A percentile compares a stretch with the other conserved stretches of the same genome.
Conservation (phyloP, 1,140 invertebrate species). For the Proales similis region DNA sequence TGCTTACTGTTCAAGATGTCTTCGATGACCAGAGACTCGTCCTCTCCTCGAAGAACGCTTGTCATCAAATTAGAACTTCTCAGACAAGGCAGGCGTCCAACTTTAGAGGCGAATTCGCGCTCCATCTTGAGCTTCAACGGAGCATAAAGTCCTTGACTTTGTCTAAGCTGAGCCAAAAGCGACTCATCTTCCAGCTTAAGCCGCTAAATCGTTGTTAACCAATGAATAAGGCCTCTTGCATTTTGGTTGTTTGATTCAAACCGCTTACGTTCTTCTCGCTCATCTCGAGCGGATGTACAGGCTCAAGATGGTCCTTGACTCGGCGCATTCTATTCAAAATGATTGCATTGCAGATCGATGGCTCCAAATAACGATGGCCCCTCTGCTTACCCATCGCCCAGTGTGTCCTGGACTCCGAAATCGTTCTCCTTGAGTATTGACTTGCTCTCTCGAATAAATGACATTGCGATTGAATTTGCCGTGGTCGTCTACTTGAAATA, state of each 20-base stretch:
- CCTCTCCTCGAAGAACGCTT: slow-evolving; percentile 12
- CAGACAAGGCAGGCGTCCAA: slow-evolving; percentile 18
- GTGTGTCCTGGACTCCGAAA: slow-evolving; percentile 29
- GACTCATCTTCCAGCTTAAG: slow-evolving; percentile 5
- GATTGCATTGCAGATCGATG: background rate
- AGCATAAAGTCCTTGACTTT: slow-evolving; percentile 9
- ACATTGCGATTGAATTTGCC: no score
- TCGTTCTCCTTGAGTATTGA: slow-evolving; percentile 14
- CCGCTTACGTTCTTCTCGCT: slow-evolving; percentile 24
- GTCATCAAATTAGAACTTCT: slow-evolving; percentile 27
- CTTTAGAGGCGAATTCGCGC: slow-evolving; percentile 9
- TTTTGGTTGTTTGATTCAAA: no score
- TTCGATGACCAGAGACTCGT: slow-evolving; percentile 24
- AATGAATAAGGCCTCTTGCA: no score
- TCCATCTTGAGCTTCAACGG: slow-evolving; percentile 31
- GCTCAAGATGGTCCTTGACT: background rate
- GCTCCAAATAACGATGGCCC: background rate
- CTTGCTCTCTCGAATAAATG: no score
- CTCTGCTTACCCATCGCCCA: slow-evolving; percentile 6
- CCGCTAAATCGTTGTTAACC: background rate
- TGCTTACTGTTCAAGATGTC: slow-evolving; percentile 32
- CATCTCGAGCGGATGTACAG: background rate
- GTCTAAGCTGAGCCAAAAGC: background rate
- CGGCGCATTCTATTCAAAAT: slow-evolving; percentile 1
- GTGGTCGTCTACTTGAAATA: no score